Evolutionary conservation across 2,797 vertebrate species (phyloP), one percentile per base, ranked within the genome.

Genomic region (Bufotes viridis): DNA sequence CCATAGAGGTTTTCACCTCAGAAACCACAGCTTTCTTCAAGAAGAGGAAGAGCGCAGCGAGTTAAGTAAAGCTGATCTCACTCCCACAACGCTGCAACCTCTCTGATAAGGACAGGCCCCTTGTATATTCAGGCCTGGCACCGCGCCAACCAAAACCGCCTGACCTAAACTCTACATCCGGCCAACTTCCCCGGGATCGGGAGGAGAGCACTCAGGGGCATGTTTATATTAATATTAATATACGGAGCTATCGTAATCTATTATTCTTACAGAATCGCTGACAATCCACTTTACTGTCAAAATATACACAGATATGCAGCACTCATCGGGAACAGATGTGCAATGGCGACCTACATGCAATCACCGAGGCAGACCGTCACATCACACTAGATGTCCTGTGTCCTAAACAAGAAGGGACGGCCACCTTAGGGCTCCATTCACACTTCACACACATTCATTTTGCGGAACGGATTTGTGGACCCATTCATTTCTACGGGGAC

Each of bases 51-150:
- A 0, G 29, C 6, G 61, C 57, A 75, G 81, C 0, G 61, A 78
- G 88, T 81, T 82, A 86, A 79, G 85, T 6, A 61, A 91, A 86
- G 87, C 53, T 55, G 1, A 91, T 90, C 89, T 91, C 86, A 11
- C 91, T 90, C 91, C 91, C 58, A 6, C 8, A 90, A 78, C 22
- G 85, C 88, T 82, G 84, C 85, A 89, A 89, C 85, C 85, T 87
- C 81, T 63, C 70, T 90, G 90, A 90, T 70, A 91, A 91, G 90
- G 91, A 90, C 51, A 88, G 82, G 65, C 85, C 78, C 18, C 89
- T 90, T 81, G 89, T 72, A 87, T 87, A 90, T 87, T 91, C 92
- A 87, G 22, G 22, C 42, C 91, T 94, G 93, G 94, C 89, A 65
- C 88, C 9, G 0, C 3, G 91, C 93, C 95, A 93, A 90, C 0